phyloP scores from a whole-genome alignment of 2,113 vertebrate genomes.

The Solea solea region DNA sequence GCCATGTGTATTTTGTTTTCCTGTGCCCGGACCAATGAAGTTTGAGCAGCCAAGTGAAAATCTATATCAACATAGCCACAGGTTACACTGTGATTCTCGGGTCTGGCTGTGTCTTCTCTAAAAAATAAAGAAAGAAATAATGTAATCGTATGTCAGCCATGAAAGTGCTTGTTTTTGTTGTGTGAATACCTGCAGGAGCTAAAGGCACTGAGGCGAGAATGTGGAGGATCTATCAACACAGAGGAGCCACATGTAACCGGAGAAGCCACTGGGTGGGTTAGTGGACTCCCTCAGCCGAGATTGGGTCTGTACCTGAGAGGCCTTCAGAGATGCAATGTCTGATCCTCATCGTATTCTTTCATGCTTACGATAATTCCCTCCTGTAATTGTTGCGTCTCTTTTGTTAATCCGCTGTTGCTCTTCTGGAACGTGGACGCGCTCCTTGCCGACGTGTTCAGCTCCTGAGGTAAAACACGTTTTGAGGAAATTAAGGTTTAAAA shows the following conservation, averaged over 20 bases:
- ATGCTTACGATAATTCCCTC: constrained; percentile 22
- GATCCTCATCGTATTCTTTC: constrained; percentile 37
- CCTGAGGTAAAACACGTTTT: constrained; percentile 3
- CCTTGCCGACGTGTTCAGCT: constrained; percentile 31
- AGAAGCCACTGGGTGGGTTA: background rate
- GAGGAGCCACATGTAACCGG: constrained; percentile 26
- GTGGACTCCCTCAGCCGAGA: background rate
- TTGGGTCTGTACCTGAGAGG: constrained; percentile 28
- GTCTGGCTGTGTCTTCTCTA: background rate
- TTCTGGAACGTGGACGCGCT: constrained; percentile 46
- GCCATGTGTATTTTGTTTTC: constrained; percentile 32
- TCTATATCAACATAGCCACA: constrained; percentile 52
- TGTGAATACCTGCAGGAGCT: constrained; percentile 3
- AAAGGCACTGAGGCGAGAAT: constrained; percentile 9
- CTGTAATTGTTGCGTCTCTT: constrained; percentile 50
- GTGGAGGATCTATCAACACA: constrained; percentile 28
- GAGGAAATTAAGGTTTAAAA: background rate
- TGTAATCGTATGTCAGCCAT: constrained; percentile 25
- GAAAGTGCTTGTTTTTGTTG: background rate
- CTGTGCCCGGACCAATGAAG: constrained; percentile 6
- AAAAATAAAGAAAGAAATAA: no score
- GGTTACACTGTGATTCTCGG: constrained; percentile 28
- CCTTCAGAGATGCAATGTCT: constrained; percentile 53
- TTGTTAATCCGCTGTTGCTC: constrained; percentile 32
- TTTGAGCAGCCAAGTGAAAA: constrained; percentile 33